Conservation (phyloP, 2,888 invertebrate species). For the Epistrophe grossulariae region DNA sequence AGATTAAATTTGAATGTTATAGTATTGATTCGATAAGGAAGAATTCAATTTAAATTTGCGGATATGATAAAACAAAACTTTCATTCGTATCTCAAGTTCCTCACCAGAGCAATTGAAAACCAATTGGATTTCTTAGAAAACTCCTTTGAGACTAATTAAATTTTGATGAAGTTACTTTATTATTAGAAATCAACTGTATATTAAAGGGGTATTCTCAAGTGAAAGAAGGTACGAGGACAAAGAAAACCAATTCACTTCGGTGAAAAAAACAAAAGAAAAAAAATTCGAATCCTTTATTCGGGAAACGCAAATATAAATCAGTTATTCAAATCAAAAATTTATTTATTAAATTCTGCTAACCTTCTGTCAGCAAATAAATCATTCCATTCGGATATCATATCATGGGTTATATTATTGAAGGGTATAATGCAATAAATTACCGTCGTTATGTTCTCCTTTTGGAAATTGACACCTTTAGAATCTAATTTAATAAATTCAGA, state of each 20-base stretch:
- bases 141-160: neutral
- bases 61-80: constrained; percentile 3
- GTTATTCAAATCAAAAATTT: constrained; percentile 8
- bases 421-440: constrained; percentile 60
- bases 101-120: neutral
- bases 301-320: constrained; percentile 2
- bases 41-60: neutral
- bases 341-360: constrained; percentile 5
- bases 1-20: no score
- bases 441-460: constrained; percentile 23
- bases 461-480: constrained; percentile 70
- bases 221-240: neutral
- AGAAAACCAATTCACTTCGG: neutral
- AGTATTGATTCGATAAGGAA: neutral
- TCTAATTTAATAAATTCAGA: constrained; percentile 66
- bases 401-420: constrained; percentile 38
- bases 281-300: neutral
- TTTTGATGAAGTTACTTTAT: neutral
- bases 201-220: neutral
- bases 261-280: neutral
- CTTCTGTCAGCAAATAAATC: constrained; percentile 40
- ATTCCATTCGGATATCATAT: constrained; percentile 25
- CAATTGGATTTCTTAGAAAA: neutral
- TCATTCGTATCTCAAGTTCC: neutral
- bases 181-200: neutral